Evolutionary conservation across 1,140 invertebrate species (phyloP).

Genomic region (Sinonovacula constricta): DNA sequence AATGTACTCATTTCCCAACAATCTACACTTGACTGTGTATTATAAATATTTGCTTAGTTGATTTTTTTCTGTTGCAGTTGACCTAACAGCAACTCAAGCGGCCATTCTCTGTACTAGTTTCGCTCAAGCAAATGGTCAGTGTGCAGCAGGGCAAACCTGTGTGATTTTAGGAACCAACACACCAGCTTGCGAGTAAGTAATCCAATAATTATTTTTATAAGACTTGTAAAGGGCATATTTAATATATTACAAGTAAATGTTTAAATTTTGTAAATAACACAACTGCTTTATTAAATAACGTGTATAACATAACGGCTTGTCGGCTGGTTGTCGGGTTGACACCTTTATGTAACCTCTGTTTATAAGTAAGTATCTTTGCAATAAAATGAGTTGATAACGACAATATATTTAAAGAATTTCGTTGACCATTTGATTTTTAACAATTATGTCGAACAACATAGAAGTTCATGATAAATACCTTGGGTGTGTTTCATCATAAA

Average conservation of each 20-base stretch:
- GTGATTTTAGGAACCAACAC: not conserved
- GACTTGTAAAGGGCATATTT: not conserved
- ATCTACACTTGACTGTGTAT: not conserved
- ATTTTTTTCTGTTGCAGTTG: constrained; percentile 14
- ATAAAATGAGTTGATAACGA: not conserved
- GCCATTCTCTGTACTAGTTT: constrained; percentile 3
- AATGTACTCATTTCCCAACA: not conserved
- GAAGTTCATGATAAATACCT: not conserved
- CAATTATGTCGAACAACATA: not conserved
- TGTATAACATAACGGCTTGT: not conserved
- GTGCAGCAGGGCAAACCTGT: constrained; percentile 6
- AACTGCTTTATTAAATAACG: not conserved
- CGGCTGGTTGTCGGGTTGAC: too few relatives aligned
- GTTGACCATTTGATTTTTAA: not conserved
- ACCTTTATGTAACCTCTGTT: too few relatives aligned
- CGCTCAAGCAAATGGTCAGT: not conserved
- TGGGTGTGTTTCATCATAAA: too few relatives aligned
- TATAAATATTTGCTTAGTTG: not conserved
- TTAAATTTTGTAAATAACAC: not conserved
- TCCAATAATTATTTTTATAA: not conserved
- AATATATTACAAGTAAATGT: not conserved
- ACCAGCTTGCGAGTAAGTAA: constrained; percentile 21
- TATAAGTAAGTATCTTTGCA: too few relatives aligned
- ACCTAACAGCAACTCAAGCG: not conserved
- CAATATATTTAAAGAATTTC: not conserved